Evolutionary conservation across 2,888 invertebrate species (phyloP), one percentile per base, ranked within the genome.

Genomic region (Mythimna lalbum): DNA sequence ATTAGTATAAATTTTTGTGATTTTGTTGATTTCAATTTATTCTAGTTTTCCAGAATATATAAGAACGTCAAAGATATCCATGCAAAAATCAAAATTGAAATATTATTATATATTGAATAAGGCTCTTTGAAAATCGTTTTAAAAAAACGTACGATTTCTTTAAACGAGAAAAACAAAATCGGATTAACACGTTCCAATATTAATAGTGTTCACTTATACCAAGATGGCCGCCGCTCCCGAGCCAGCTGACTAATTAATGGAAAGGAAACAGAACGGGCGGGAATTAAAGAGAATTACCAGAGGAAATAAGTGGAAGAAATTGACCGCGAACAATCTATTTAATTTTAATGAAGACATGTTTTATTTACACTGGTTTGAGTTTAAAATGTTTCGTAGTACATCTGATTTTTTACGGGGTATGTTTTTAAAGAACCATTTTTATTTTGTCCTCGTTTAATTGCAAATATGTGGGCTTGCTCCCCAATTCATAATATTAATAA

Each of bases 201-300:
- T 76, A 62, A 76, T 62, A 65, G 64, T 65, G 57, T 55, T 64
- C 50, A 76, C 75, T 76, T 80, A 63, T 12, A 59, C 27, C 59
- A 81, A 77, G 63, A 81, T 70, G 70, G 81, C 77, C 31, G 33
- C 23, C 61, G 52, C 21, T 56, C 62, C 49, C 49, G 39, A 55
- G 53, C 7, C 49, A 36, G 56, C 60, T 65, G 77, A 70, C 21
- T 78, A 66, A 78, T 78, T 77, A 81, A 78, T 78, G 70, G 49
- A 78, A 81, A 70, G 78, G 78, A 77, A 78, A 77, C 81, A 77
- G 62, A 50, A 65, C 65, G 53, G 33, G 1, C 10, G 33, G 14
- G 56, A 33, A 63, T 75, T 80, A 52, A 62, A 80, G 68, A 50
- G 33, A 69, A 62, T 69, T 61, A 80, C 56, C 52, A 52, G 43